Conservation (phyloP, 2,113 vertebrate genomes). For the Balaeniceps rex region DNA sequence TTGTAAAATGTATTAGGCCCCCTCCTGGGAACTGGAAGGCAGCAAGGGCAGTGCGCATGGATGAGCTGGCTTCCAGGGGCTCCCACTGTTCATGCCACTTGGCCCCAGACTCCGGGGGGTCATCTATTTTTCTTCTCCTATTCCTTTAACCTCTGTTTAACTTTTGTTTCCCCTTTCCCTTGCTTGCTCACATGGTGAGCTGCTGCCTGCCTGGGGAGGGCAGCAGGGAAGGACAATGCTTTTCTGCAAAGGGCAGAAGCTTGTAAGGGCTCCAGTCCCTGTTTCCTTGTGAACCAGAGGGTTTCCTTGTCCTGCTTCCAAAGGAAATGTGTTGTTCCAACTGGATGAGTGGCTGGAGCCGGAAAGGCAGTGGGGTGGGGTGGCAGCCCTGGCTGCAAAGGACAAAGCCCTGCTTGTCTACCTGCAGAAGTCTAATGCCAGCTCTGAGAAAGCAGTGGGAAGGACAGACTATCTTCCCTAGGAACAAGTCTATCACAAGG, state of each 20-base stretch:
- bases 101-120: background rate
- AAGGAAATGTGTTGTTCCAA: background rate
- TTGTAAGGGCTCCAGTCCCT: background rate
- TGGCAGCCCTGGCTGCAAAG: background rate
- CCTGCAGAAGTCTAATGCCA: background rate
- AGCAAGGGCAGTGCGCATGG: background rate
- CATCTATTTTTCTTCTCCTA: background rate
- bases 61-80: background rate
- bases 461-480: background rate
- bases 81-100: background rate
- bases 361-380: background rate
- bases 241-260: background rate
- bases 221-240: background rate
- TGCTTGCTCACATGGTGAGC: background rate
- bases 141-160: slow-evolving; percentile 16
- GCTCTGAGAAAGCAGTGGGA: background rate
- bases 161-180: background rate
- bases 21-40: slow-evolving; percentile 46
- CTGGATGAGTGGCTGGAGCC: background rate
- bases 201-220: background rate
- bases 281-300: background rate
- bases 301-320: background rate
- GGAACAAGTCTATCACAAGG: background rate
- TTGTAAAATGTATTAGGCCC: slow-evolving; percentile 60
- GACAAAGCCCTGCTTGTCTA: background rate